Base-by-base conservation (phyloP, 2,888 invertebrate genomes). In the Drosophila demipolita region DNA sequence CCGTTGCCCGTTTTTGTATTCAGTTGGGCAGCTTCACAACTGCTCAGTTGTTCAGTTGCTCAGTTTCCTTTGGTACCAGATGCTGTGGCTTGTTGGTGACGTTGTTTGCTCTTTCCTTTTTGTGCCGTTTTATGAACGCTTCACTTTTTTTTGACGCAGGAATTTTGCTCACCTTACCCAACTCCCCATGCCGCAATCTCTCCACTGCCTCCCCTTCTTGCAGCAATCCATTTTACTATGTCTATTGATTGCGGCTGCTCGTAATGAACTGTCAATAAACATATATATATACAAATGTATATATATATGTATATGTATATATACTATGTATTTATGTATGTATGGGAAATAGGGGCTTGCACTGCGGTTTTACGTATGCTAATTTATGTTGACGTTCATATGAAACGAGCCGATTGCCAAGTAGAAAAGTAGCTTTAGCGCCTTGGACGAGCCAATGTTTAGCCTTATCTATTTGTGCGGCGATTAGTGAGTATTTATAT, bases 131-230 rank as follows among this genome's bases (percentile, higher is more conserved):
- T 78, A 80, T 75, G 75, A 67, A 78, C 82, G 82, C 80, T 80
- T 80, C 80, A 80, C 89, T 87, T 84, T 89, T 78, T 80, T 79
- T 75, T 73, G 80, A 88, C 66, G 80, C 76, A 73, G 83, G 87
- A 86, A 88, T 83, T 82, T 69, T 75, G 63, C 64, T 70, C 53
- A 63, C 53, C 48, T 61, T 48, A 57, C 17, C 11, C 40, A 23
- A 20, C 29, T 54, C 35, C 29, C 8, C 58, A 12, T 6, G 20
- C 8, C 23, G 20, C 17, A 40, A 2, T 11, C 26, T 15, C 45
- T n/a, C 15, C 48, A 8, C 36, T 15, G 33, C 32, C 15, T 11
- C 0, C 9, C 33, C 17, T 9, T 26, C 3, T 6, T 35, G 26
- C n/a, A 48, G 33, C 61, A 32, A n/a, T 29, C 49, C 59, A 53